phyloP scores from a whole-genome alignment of 2,888 invertebrate genomes.

The Campoletis raptor region DNA sequence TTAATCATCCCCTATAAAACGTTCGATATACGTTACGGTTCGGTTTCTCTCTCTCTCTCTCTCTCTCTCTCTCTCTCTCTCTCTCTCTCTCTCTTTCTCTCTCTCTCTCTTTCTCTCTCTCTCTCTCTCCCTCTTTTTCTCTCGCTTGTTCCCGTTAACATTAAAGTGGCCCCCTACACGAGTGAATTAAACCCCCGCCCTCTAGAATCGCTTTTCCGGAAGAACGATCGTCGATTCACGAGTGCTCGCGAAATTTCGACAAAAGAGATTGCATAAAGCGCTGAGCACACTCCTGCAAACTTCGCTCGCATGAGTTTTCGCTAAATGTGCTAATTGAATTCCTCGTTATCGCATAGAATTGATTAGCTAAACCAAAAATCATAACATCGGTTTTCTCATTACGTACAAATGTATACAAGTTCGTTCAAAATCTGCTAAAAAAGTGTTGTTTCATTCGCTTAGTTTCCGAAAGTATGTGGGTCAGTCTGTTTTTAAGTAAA shows the following conservation, averaged over 20 bases:
- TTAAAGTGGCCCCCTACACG: constrained; percentile 6
- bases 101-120: constrained; percentile 14
- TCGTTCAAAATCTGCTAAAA: background rate
- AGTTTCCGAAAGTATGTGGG: too few relatives aligned
- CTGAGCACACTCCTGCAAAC: background rate
- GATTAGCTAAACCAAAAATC: constrained; percentile 3
- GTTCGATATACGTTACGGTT: constrained; percentile 11
- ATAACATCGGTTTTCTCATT: background rate
- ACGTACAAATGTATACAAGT: background rate
- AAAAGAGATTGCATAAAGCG: constrained; percentile 32
- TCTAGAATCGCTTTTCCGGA: constrained; percentile 31
- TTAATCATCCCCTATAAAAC: constrained; percentile 65
- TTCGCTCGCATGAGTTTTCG: constrained; percentile 14
- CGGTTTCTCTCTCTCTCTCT: constrained; percentile 9
- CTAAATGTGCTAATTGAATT: background rate
- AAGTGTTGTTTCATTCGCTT: background rate
- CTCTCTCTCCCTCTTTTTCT: too few relatives aligned
- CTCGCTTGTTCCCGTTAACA: background rate
- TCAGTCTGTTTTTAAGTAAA: background rate
- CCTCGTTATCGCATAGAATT: background rate
- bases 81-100: constrained; percentile 13
- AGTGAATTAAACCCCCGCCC: constrained; percentile 46
- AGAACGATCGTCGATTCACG: constrained; percentile 25
- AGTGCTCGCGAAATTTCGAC: background rate
- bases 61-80: too few relatives aligned